Evolutionary conservation across 2,113 vertebrate species (phyloP), one percentile per base, ranked within the genome.

Genomic region (Oophaga pumilio): DNA sequence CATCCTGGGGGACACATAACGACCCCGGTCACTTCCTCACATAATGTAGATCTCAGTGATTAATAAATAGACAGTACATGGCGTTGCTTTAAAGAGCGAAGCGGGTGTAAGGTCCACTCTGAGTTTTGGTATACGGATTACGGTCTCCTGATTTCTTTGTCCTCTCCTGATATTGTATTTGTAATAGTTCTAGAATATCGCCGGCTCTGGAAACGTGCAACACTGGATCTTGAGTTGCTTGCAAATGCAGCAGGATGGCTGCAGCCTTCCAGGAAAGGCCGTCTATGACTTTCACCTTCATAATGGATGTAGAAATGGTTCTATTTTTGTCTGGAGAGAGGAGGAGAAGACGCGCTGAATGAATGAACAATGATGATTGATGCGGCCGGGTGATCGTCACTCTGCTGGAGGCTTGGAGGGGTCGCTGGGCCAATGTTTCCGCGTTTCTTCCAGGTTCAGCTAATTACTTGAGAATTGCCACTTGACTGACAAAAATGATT

Each of bases 401-500:
- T 52, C 52, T 12, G 52, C 28, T 17, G 77, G 59, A 73, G 77
- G 52, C 17, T 59, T 71, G 33, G 60, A 60, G 53, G 77, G 85
- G 85, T 80, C 85, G 81, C 9, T 6, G 26, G 53, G 64, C 64
- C 52, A 28, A 33, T 43, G 28, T 82, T 69, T 82, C n/a, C 20
- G 6, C 53, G 12, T 20, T 82, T 62, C 78, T 52, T 52, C 64
- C 78, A 12, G 53, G 57, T 87, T 82, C 50, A 13, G 77, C 86
- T 87, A 87, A 87, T 87, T 82, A 87, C 56, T 81, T 12, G 17
- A 24, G 86, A 20, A 82, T 82, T 62, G 69, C 64, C 76, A 79
- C 91, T 93, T 86, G 52, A 92, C 87, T 94, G 92, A 92, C 90
- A 92, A n/a, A 74, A 91, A 89, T 93, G 92, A 94, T 94, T 93